These are phyloP conservation scores for Pelagia noctiluca DNA, from an alignment of 30 jellyfish, hydroid and myxozoan species.

Conservation along the genomic window DNA sequence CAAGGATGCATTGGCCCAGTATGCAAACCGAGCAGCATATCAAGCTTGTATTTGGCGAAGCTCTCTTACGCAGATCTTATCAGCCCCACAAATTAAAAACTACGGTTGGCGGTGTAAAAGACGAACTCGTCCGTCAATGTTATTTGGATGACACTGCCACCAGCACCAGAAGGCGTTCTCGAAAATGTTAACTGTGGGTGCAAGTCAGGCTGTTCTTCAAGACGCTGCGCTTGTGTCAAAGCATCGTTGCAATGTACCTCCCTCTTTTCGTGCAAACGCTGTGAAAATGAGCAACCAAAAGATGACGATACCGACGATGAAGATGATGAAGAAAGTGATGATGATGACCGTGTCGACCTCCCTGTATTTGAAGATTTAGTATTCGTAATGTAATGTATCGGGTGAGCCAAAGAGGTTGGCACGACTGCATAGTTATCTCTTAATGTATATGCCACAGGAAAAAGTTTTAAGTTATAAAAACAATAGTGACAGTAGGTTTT, in stretches of 20 bases:
- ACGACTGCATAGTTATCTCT: too few species aligned
- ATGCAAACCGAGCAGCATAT: conserved; percentile 12
- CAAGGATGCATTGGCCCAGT: conserved; percentile 18
- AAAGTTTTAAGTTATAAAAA: too few species aligned
- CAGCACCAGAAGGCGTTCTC: conserved; percentile 51
- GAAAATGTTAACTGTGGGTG: conserved; percentile 55
- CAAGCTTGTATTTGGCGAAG: conserved; percentile 43
- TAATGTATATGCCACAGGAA: too few species aligned
- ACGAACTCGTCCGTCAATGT: too few species aligned
- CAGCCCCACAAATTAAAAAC: conserved; percentile 18
- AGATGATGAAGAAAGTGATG: conserved; percentile 7
- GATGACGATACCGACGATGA: not conserved
- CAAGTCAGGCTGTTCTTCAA: conserved; percentile 31
- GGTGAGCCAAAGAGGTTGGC: too few species aligned
- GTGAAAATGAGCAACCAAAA: too few species aligned
- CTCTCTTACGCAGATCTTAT: conserved; percentile 4
- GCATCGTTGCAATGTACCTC: conserved; percentile 47
- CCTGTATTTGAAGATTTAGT: too few species aligned
- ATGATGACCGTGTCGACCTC: conserved; percentile 6
- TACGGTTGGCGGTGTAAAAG: too few species aligned
- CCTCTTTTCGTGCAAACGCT: conserved; percentile 20
- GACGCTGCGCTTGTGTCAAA: conserved; percentile 25
- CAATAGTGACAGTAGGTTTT: too few species aligned
- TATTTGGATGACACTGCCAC: conserved; percentile 63
- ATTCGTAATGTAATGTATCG: too few species aligned